These are phyloP conservation scores for Bambusicola thoracicus DNA, from an alignment of 2,113 vertebrate species.

Conservation along the genomic window DNA sequence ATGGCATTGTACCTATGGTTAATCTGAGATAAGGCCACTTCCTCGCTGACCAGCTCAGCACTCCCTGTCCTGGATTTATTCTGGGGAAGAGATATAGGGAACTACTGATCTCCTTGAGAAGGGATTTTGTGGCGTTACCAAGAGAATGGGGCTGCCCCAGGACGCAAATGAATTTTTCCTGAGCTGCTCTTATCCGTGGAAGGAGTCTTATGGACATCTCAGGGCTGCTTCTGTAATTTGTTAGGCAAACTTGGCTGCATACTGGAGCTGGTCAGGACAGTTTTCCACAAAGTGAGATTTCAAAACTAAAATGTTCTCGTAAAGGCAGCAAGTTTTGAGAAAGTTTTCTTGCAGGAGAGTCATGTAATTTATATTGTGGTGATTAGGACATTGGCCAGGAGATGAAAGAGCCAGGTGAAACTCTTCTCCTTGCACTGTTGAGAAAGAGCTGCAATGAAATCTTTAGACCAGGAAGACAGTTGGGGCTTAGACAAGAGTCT, in stretches of 20 bases:
- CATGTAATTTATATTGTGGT: neutral
- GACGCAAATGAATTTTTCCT: neutral
- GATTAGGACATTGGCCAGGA: neutral
- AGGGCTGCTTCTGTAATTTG: neutral
- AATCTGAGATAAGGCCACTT: neutral
- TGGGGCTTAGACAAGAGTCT: neutral
- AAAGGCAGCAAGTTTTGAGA: slow-evolving; percentile 13
- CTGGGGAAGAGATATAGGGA: neutral
- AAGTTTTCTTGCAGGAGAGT: neutral
- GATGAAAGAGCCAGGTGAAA: slow-evolving; percentile 21
- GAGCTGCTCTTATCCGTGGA: neutral
- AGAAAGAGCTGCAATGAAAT: slow-evolving; percentile 12
- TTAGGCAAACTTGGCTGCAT: neutral
- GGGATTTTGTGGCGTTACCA: neutral
- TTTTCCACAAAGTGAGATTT: slow-evolving; percentile 18
- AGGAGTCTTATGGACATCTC: neutral
- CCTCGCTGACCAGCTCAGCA: neutral
- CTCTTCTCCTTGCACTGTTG: neutral
- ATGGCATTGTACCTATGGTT: neutral
- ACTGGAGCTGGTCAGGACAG: neutral
- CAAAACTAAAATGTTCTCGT: slow-evolving; percentile 1
- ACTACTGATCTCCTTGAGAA: neutral
- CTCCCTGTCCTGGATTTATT: neutral
- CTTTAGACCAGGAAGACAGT: neutral
- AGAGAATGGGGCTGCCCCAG: neutral